Conservation (phyloP, 2,113 vertebrate genomes). For the Prietella phreatophila region DNA sequence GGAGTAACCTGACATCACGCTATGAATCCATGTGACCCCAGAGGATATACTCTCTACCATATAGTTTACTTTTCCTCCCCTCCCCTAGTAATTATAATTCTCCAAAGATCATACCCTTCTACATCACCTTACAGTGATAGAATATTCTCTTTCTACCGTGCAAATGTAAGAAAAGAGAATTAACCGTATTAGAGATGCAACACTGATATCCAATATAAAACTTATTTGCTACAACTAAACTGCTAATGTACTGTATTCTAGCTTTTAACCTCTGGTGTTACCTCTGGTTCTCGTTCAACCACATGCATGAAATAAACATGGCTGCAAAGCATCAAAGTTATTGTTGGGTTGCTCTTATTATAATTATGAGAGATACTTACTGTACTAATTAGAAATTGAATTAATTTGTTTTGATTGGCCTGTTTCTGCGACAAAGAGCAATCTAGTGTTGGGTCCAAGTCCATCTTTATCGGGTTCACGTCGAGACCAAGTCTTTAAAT, state of each 20-base stretch:
- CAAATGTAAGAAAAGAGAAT: neutral
- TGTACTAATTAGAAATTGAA: neutral
- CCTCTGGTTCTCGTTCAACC: constrained; percentile 9
- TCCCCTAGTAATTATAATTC: neutral
- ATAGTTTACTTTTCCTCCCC: neutral
- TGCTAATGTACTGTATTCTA: constrained; percentile 18
- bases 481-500: no score
- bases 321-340: constrained; percentile 41
- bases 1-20: constrained; percentile 54
- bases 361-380: neutral
- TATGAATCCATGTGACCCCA: neutral
- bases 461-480: no score
- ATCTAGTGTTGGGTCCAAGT: no score
- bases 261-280: constrained; percentile 25
- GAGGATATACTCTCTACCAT: neutral
- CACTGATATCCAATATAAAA: neutral
- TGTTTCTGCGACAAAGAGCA: neutral
- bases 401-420: no score
- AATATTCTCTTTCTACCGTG: neutral
- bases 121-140: neutral
- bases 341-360: neutral
- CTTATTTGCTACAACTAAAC: constrained; percentile 30
- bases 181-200: neutral
- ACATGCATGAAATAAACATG: constrained; percentile 36
- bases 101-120: neutral